Conservation (phyloP, 2,113 vertebrate species). For the Mirounga angustirostris region DNA sequence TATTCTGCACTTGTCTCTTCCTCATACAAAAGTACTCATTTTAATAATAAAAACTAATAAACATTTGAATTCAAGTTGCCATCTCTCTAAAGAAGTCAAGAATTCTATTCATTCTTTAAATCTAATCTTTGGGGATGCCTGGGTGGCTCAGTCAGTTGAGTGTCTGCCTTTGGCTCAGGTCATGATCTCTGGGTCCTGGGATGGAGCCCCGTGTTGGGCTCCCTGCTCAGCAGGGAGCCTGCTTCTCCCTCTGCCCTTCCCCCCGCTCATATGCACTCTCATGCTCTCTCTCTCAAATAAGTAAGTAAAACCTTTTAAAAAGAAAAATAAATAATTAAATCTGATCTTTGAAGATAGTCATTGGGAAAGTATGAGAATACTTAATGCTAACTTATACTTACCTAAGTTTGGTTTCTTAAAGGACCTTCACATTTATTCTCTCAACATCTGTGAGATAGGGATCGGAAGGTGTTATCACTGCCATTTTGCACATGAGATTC, state of each 20-base stretch:
- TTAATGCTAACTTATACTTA: conserved; percentile 15
- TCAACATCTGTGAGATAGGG: neutral
- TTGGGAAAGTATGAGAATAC: neutral
- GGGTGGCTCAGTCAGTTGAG: neutral
- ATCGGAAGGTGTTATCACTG: neutral
- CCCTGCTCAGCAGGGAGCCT: no score
- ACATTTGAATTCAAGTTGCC: conserved; percentile 47
- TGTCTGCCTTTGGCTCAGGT: neutral
- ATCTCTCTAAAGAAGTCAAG: conserved; percentile 28
- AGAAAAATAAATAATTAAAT: neutral
- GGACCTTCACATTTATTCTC: neutral
- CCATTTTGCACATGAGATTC: neutral
- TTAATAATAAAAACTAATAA: conserved; percentile 42
- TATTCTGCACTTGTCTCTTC: conserved; percentile 17
- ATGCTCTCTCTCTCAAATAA: no score
- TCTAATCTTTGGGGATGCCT: neutral
- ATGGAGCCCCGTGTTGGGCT: no score
- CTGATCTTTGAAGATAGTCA: neutral
- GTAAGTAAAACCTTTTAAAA: no score
- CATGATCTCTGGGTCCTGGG: no score
- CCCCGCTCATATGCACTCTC: no score
- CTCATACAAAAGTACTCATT: neutral
- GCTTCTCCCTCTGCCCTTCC: no score
- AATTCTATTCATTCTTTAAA: conserved; percentile 13
- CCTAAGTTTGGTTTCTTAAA: conserved; percentile 17